Percentiles rank a stretch among this genome's conserved stretches.
These are phyloP conservation scores for Holacanthella duospinosa DNA, from an alignment of 2,888 invertebrate genomes.

Conservation along the genomic window DNA sequence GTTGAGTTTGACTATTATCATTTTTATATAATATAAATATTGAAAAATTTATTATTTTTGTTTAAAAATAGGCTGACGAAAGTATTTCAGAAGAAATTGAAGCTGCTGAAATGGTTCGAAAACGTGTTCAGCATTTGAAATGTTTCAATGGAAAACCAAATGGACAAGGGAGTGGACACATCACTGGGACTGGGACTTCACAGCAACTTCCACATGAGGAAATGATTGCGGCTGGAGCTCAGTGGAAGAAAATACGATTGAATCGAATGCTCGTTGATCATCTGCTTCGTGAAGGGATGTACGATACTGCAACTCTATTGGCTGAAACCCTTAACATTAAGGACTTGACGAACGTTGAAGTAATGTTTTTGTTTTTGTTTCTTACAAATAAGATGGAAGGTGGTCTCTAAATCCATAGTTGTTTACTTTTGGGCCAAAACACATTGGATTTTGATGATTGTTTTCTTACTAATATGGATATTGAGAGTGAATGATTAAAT, in stretches of 20 bases:
- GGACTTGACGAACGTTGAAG: slow-evolving; percentile 75
- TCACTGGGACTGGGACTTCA: slow-evolving; percentile 30
- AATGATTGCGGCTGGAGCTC: slow-evolving; percentile 46
- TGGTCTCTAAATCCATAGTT: neutral
- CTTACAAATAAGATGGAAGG: no score
- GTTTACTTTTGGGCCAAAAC: neutral
- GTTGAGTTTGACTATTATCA: no score
- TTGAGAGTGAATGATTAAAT: neutral
- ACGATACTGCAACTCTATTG: slow-evolving; percentile 80
- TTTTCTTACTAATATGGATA: neutral
- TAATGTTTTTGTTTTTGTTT: slow-evolving; percentile 15
- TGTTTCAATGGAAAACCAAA: slow-evolving; percentile 42
- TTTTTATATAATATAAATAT: neutral
- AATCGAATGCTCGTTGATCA: slow-evolving; percentile 96
- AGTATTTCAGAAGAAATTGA: slow-evolving; percentile 83
- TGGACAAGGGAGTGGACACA: neutral
- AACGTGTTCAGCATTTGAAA: slow-evolving; percentile 82
- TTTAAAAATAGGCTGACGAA: slow-evolving; percentile 62
- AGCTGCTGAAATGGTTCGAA: slow-evolving; percentile 80
- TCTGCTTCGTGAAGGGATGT: slow-evolving; percentile 86
- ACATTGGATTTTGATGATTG: no score
- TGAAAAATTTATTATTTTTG: neutral
- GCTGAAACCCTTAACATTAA: slow-evolving; percentile 68
- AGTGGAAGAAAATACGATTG: slow-evolving; percentile 72
- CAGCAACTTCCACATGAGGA: slow-evolving; percentile 37